A percentile compares a stretch with the other conserved stretches of the same genome.
These are phyloP conservation scores for Misgurnus anguillicaudatus DNA, from an alignment of 2,113 vertebrate genomes.

Conservation along the genomic window DNA sequence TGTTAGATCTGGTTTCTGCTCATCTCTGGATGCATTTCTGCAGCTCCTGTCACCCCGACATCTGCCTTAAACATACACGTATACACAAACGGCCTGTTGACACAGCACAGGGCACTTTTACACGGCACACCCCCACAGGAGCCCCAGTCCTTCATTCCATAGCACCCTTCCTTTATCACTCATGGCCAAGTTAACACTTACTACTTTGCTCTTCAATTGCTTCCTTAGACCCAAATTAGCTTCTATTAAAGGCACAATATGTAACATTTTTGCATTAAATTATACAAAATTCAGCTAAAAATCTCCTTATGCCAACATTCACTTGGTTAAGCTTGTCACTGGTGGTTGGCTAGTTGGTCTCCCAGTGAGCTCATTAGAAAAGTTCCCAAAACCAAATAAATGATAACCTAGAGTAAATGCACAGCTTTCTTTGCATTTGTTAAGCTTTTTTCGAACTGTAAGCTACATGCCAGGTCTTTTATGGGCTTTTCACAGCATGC, in stretches of 20 bases:
- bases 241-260: neutral
- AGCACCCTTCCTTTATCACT: neutral
- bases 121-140: neutral
- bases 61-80: conserved; percentile 19
- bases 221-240: neutral
- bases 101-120: conserved; percentile 47
- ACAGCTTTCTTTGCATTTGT: conserved; percentile 1
- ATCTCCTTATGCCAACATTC: too few species aligned
- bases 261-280: too few species aligned
- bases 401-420: neutral
- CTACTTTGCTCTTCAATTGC: neutral
- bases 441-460: neutral
- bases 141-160: neutral
- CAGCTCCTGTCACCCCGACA: conserved; percentile 27
- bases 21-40: conserved; percentile 48
- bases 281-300: too few species aligned
- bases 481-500: conserved; percentile 36
- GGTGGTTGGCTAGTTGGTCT: too few species aligned
- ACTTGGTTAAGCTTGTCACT: too few species aligned
- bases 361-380: too few species aligned
- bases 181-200: neutral
- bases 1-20: conserved; percentile 46
- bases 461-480: conserved; percentile 46
- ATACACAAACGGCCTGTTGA: conserved; percentile 45
- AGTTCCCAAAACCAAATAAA: too few species aligned